Evolutionary conservation across 1,140 invertebrate genomes (phyloP).

Genomic region (Limonius californicus): DNA sequence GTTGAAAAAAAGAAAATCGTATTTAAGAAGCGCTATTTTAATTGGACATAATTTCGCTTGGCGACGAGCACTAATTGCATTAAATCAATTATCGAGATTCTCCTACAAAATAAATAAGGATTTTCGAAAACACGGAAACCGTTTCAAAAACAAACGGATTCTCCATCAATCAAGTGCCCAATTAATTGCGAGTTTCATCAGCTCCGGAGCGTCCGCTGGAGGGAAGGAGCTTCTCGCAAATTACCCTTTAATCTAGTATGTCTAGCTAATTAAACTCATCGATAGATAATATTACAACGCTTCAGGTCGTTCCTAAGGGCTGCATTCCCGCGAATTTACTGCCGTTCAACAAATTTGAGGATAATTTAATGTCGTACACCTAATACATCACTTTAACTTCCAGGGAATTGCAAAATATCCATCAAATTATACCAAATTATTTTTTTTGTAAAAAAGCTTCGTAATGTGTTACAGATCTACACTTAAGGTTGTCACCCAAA

Average conservation of each 20-base stretch:
- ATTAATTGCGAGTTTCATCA: slow-evolving; percentile 18
- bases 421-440: not conserved
- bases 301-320: not conserved
- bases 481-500: no score
- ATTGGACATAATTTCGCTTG: no score
- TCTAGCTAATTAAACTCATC: slow-evolving; percentile 16
- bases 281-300: slow-evolving; percentile 21
- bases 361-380: not conserved
- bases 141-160: not conserved
- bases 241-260: slow-evolving; percentile 23
- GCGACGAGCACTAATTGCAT: no score
- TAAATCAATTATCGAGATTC: no score
- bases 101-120: no score
- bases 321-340: not conserved
- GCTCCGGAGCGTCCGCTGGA: slow-evolving; percentile 8
- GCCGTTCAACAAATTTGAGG: not conserved
- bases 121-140: slow-evolving; percentile 5
- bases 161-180: slow-evolving; percentile 13
- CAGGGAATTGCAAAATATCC: no score
- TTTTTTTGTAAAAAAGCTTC: no score
- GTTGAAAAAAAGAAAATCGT: no score
- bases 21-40: no score
- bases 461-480: no score
- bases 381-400: no score
- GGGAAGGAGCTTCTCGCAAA: slow-evolving; percentile 12